Conservation (phyloP, 1,140 invertebrate species). For the Steinernema feltiae region DNA sequence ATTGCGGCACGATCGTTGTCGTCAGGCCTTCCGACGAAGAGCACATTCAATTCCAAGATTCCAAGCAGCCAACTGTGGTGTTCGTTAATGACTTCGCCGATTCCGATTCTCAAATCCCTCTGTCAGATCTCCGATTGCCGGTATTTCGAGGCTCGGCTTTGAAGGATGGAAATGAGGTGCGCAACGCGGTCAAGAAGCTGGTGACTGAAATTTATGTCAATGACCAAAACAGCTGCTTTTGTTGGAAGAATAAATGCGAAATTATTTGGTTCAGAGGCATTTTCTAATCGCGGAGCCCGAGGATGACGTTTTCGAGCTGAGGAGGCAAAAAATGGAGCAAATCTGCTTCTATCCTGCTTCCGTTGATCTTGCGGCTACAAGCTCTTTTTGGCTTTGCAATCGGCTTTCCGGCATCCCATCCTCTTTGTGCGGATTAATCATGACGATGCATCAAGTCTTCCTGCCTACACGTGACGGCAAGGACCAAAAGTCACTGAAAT, state of each 20-base stretch:
- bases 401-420: too few relatives aligned
- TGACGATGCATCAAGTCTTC: too few relatives aligned
- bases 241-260: too few relatives aligned
- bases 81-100: background rate
- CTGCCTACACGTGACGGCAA: too few relatives aligned
- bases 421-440: too few relatives aligned
- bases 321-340: too few relatives aligned
- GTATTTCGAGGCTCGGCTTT: background rate
- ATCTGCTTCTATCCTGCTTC: too few relatives aligned
- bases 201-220: background rate
- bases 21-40: background rate
- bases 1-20: background rate
- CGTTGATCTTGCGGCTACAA: too few relatives aligned
- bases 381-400: too few relatives aligned
- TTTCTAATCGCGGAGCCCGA: too few relatives aligned
- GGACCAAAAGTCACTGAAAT: background rate
- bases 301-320: too few relatives aligned
- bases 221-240: background rate
- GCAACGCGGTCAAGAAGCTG: background rate
- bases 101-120: background rate
- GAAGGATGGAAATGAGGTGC: background rate
- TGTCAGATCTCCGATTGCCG: background rate
- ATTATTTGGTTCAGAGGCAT: too few relatives aligned
- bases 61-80: background rate
- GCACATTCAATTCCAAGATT: background rate